Base-by-base conservation (phyloP, 2,888 invertebrate species). In the Erannis defoliaria region DNA sequence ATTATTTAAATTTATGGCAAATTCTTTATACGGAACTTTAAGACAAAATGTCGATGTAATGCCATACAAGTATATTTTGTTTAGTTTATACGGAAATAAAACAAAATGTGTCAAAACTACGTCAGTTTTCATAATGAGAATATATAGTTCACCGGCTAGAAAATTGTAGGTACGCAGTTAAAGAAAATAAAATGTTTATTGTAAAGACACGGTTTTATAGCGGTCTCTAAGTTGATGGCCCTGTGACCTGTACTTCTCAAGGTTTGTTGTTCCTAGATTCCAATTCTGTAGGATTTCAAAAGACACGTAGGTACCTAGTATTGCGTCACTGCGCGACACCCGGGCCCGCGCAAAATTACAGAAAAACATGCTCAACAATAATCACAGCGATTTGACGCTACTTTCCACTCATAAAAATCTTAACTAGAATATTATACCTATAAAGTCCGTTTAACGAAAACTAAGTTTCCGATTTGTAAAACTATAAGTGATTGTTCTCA, bases 351-450 rank as follows among this genome's bases (percentile, higher is more conserved):
- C 2, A 6, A 6, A 12, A 46, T 18, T 46, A 33, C 45, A 46
- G 8, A 54, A 14, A 46, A 58, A 45, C 55, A 58, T 51, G 62
- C 60, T 61, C 71, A 69, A 73, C 72, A 66, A 61, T 57, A 66
- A 75, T 78, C 78, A 77, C 81, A 77, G 76, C 68, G 73, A 68
- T 70, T 73, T 67, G 69, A 80, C 75, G 71, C 72, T 70, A 74
- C 68, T 70, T 55, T 62, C 67, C 72, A 70, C 67, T 78, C 77
- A 76, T 83, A 81, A 82, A 85, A 85, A 85, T 71, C 56, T 69
- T 62, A 65, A 48, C 58, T 64, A 68, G n/a, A 53, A 23, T 59
- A 50, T 31, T 12, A 6, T 35, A 35, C 35, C 14, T 45, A 57
- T 45, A 35, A 46, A 72, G 61, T 75, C 80, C 14, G 26, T 12